Evolutionary conservation across 2,113 vertebrate genomes (phyloP).

Genomic region (Corythaixoides concolor): DNA sequence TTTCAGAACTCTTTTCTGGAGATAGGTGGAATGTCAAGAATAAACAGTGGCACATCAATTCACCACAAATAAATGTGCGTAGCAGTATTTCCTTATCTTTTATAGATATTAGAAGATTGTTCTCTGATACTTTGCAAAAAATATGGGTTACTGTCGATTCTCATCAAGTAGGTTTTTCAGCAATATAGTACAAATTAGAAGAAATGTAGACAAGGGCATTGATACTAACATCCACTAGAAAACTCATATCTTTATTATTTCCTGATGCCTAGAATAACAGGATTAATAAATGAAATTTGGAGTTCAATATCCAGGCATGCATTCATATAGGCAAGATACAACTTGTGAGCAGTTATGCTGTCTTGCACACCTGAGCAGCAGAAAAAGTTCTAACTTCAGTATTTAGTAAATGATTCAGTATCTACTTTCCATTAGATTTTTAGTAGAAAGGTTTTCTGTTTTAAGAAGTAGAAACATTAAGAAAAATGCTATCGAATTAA

Average conservation of each 20-base stretch:
- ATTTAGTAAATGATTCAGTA: not conserved
- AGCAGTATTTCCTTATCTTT: not conserved
- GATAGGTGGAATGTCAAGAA: not conserved
- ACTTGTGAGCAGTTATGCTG: not conserved
- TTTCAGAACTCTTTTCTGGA: not conserved
- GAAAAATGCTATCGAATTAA: not conserved
- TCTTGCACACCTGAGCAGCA: not conserved
- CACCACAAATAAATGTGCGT: not conserved
- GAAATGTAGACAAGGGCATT: not conserved
- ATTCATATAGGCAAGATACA: not conserved
- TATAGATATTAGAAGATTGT: not conserved
- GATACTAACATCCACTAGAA: not conserved
- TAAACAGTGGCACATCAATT: not conserved
- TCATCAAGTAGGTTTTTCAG: not conserved
- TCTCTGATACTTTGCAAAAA: not conserved
- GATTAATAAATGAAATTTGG: not conserved
- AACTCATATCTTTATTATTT: not conserved
- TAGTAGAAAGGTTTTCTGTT: not conserved
- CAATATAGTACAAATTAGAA: not conserved
- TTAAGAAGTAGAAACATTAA: not conserved
- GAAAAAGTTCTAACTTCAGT: not conserved
- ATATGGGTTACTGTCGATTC: not conserved
- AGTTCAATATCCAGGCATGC: not conserved
- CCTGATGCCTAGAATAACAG: not conserved
- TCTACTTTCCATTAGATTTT: not conserved